Base-by-base conservation (phyloP, 2,797 vertebrate species). In the Phyllotis vaccarum region DNA sequence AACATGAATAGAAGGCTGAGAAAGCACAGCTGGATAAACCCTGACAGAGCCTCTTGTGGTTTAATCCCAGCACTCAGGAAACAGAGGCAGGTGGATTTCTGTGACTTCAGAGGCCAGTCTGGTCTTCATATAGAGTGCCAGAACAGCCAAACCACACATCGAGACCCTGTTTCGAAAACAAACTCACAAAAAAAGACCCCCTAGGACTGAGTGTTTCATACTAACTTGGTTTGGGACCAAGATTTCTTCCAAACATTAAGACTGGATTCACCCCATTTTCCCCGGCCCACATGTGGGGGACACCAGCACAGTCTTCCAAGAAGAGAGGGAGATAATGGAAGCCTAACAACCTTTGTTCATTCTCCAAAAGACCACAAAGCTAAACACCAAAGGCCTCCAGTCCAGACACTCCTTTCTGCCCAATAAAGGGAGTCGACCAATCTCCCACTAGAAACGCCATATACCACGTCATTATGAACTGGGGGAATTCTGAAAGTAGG, bases 371-470 rank as follows among this genome's bases (percentile, higher is more conserved):
- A 78, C 64, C 58, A 56, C 40, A 87, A 72, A 72, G 70, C n/a
- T 70, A 70, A 68, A n/a, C 34, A 68, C 12, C 81, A 60, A 72
- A 89, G 34, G 17, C 22, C 56, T 56, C 60, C 52, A 75, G 19
- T 62, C 83, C 19, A 3, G 34, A 43, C 34, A 24, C 92, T 91
- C 60, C 46, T 82, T 66, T 93, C 75, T 89, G 52, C 60, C 82
- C 78, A 81, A 46, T 40, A 58, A 58, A 96, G n/a, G 83, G 70
- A 94, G 70, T 37, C 5, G 0, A 52, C 81, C 54, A 56, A 19
- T 72, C 94, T 96, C 89, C 62, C 95, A 64, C 81, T 56, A 90
- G 43, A 83, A 92, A 56, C 56, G 40, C 56, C 58, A 46, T 34
- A 21, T 49, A 14, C 40, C 82, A 64, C 49, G 40, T 49, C 46